phyloP scores from a whole-genome alignment of 1,140 invertebrate genomes.

The Drosophila sechellia region DNA sequence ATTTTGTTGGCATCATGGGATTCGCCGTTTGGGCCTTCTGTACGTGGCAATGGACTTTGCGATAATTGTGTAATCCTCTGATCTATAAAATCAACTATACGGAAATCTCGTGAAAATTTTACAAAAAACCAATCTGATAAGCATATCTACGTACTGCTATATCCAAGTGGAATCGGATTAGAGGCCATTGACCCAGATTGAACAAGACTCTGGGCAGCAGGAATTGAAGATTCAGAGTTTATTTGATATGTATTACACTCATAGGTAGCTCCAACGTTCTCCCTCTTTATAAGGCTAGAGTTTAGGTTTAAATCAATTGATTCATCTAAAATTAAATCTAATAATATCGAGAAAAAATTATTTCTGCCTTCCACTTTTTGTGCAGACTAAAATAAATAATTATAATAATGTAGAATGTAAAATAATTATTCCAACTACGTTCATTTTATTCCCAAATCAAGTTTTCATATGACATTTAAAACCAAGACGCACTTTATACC shows the following conservation, averaged over 20 bases:
- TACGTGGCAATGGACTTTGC: slow-evolving; percentile 56
- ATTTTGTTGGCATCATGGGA: slow-evolving; percentile 51
- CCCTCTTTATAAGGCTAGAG: slow-evolving; percentile 94
- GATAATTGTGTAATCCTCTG: slow-evolving; percentile 72
- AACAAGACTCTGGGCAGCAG: slow-evolving; percentile 74
- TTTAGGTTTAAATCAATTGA: slow-evolving; percentile 89
- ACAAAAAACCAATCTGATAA: not conserved
- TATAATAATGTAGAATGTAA: not conserved
- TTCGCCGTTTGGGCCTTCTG: slow-evolving; percentile 38
- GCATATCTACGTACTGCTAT: slow-evolving; percentile 86
- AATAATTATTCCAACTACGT: not conserved
- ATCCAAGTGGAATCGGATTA: slow-evolving; percentile 85
- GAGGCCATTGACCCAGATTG: slow-evolving; percentile 59
- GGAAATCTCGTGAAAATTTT: not conserved
- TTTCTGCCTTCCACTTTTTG: not conserved
- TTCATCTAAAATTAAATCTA: slow-evolving; percentile 97
- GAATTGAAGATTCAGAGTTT: slow-evolving; percentile 85
- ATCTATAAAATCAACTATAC: slow-evolving; percentile 79
- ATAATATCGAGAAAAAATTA: slow-evolving; percentile 4
- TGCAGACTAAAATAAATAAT: not conserved
- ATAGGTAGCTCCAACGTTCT: slow-evolving; percentile 90
- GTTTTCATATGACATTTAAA: not conserved
- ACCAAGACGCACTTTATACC: not conserved
- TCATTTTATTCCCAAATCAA: not conserved
- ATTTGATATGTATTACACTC: slow-evolving; percentile 97